Evolutionary conservation across 2,113 vertebrate species (phyloP).

Genomic region (Benitochromis conjunctus): DNA sequence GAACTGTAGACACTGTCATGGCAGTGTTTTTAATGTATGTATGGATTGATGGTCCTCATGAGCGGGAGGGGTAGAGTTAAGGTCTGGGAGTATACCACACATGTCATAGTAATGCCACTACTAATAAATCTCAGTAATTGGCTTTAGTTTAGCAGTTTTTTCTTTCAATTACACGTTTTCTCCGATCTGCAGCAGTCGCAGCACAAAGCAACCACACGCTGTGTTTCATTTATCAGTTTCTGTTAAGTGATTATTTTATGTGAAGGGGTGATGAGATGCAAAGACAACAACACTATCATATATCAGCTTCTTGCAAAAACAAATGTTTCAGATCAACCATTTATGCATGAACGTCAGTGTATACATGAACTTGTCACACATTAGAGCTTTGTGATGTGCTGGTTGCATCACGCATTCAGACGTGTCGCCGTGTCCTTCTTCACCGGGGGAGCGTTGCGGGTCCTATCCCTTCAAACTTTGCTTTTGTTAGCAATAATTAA

Average conservation of each 20-base stretch:
- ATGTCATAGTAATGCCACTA: background rate
- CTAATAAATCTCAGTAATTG: conserved; percentile 38
- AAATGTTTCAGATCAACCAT: conserved; percentile 30
- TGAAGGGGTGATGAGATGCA: conserved; percentile 56
- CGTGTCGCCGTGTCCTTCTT: background rate
- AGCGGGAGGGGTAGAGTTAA: background rate
- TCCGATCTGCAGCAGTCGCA: background rate
- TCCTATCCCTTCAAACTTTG: background rate
- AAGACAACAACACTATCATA: conserved; percentile 44
- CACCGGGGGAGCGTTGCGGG: background rate
- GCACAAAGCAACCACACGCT: background rate
- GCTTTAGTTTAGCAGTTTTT: conserved; percentile 13
- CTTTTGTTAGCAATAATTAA: background rate
- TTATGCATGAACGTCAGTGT: conserved; percentile 7
- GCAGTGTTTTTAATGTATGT: conserved; percentile 39
- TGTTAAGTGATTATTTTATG: conserved; percentile 57
- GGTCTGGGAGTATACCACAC: background rate
- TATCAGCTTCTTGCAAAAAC: conserved; percentile 29
- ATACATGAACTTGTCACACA: background rate
- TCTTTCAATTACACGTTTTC: background rate
- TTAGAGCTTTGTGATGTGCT: background rate
- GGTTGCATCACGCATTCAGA: background rate
- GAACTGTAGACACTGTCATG: conserved; percentile 41
- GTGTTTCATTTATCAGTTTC: conserved; percentile 29
- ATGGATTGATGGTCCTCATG: conserved; percentile 37